phyloP scores from a whole-genome alignment of 2,888 invertebrate genomes.

The Noctuana brunneofusca region DNA sequence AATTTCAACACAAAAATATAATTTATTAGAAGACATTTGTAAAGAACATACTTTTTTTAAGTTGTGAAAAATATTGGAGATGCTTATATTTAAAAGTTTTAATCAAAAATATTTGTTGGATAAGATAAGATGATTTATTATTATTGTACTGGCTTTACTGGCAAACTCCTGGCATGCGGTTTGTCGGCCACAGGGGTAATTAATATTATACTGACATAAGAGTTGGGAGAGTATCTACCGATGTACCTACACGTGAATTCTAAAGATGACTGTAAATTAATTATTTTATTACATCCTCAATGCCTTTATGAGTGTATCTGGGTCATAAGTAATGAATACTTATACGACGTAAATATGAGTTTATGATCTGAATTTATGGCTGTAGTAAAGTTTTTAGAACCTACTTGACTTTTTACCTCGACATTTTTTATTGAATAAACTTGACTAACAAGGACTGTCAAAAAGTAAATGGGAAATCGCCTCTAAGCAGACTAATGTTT shows the following conservation, averaged over 20 bases:
- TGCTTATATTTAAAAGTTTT: background rate
- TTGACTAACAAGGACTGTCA: background rate
- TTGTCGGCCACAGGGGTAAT: slow-evolving; percentile 1
- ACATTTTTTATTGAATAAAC: background rate
- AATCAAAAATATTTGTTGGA: background rate
- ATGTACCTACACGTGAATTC: background rate
- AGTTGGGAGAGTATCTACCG: too few relatives aligned
- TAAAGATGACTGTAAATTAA: slow-evolving; percentile 9
- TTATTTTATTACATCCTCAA: slow-evolving; percentile 3
- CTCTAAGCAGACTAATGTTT: background rate
- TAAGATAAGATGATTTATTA: background rate
- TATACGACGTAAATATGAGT: slow-evolving; percentile 8
- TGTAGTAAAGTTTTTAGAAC: slow-evolving; percentile 7
- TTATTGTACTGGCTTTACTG: background rate
- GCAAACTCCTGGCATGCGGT: background rate
- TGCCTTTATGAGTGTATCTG: slow-evolving; percentile 3
- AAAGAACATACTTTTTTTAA: too few relatives aligned
- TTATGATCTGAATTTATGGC: slow-evolving; percentile 9
- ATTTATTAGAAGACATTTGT: too few relatives aligned
- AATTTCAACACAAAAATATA: too few relatives aligned
- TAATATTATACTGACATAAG: slow-evolving; percentile 4
- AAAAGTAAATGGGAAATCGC: background rate
- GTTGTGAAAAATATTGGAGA: too few relatives aligned
- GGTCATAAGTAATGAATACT: slow-evolving; percentile 12
- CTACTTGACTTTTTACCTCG: slow-evolving; percentile 1